phyloP scores from a whole-genome alignment of 2,888 invertebrate species.

The Masnerella sp. region DNA sequence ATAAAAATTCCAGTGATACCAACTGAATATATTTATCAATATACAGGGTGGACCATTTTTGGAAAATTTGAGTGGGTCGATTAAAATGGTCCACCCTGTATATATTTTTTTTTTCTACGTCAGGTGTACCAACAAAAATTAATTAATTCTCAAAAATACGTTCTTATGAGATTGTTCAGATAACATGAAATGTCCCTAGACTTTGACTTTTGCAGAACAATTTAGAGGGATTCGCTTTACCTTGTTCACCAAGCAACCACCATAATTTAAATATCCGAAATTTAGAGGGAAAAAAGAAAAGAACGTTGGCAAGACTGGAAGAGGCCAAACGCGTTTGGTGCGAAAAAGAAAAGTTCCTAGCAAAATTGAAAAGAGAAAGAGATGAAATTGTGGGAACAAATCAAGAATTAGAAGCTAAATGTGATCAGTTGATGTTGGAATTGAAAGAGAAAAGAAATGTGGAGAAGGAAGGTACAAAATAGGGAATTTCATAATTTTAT shows the following conservation, averaged over 20 bases:
- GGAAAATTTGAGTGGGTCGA: too few species aligned
- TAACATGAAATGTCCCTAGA: conserved; percentile 3
- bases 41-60: too few species aligned
- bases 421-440: background rate
- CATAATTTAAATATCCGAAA: background rate
- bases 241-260: conserved; percentile 13
- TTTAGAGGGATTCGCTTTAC: background rate
- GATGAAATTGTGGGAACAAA: background rate
- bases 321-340: conserved; percentile 7
- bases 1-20: too few species aligned
- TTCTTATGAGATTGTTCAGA: background rate
- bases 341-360: conserved; percentile 7
- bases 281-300: conserved; percentile 11
- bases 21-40: too few species aligned
- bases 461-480: background rate
- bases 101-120: too few species aligned
- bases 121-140: too few species aligned
- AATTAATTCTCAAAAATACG: too few species aligned
- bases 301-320: conserved; percentile 3
- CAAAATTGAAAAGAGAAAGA: background rate
- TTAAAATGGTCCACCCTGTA: too few species aligned
- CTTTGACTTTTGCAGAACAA: background rate
- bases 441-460: conserved; percentile 4
- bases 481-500: too few species aligned
- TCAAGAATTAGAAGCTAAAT: conserved; percentile 20